A percentile compares a stretch with the other conserved stretches of the same genome.
phyloP scores from a whole-genome alignment of 2,888 invertebrate species.

The Neocrepidodera transversa region DNA sequence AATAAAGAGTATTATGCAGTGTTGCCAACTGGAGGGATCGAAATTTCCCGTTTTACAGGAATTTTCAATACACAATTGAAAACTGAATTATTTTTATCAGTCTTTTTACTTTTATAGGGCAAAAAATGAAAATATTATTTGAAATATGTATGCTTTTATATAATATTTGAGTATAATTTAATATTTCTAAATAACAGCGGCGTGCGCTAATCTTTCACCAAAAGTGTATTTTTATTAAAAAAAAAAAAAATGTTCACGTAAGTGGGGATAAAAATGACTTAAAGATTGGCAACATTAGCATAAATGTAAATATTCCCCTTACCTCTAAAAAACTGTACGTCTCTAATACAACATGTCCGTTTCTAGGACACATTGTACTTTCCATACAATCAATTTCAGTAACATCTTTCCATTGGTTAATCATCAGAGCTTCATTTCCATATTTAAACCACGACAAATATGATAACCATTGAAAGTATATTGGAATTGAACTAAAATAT shows the following conservation, averaged over 20 bases:
- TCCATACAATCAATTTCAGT: constrained; percentile 76
- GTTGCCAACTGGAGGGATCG: no score
- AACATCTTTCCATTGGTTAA: constrained; percentile 89
- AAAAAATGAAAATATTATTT: no score
- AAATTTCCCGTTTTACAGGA: no score
- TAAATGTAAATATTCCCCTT: neutral
- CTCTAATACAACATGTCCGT: constrained; percentile 79
- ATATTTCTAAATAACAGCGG: neutral
- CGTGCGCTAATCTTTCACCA: neutral
- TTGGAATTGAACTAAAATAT: constrained; percentile 75
- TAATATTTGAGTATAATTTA: neutral
- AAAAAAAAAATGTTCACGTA: neutral
- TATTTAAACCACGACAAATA: constrained; percentile 93
- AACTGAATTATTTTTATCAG: no score
- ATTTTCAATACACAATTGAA: no score
- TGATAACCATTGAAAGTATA: constrained; percentile 85
- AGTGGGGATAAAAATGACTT: neutral
- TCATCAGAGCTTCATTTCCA: constrained; percentile 85
- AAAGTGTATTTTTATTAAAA: neutral
- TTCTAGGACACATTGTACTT: constrained; percentile 76
- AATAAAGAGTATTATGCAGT: no score
- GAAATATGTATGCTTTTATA: neutral
- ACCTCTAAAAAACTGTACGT: constrained; percentile 81
- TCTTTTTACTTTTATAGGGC: no score
- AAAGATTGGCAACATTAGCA: neutral